Evolutionary conservation across 2,888 invertebrate genomes (phyloP), one percentile per base, ranked within the genome.

Genomic region (Orchesella flavescens): DNA sequence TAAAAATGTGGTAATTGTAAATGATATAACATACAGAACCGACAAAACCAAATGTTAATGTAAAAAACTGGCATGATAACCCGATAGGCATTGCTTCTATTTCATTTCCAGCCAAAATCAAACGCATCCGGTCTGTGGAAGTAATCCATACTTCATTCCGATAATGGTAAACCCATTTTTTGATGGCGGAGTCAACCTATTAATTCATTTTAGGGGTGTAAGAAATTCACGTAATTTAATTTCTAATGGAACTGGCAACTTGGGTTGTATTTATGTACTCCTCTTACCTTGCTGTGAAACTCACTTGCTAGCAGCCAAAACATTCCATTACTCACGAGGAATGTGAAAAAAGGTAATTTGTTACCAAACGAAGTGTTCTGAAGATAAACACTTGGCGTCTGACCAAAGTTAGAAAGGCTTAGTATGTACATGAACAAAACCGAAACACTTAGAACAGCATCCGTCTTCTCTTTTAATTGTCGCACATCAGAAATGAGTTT

Each of bases 351-450:
- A 3, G 44, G 34, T 10, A 66, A 13, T 43, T 66, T 66, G 15
- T 10, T n/a, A n/a, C 15, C 43, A 43, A 43, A 43, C 10, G 17
- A 7, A 5, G 21, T 43, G 2, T 66, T 3, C 15, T 24, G 24
- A 2, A 66, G 10, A 10, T 43, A 43, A 3, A 66, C 43, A 3
- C 4, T 9, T 17, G 65, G 65, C 15, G 44, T 66, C 43, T 66
- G 65, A 15, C 65, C 65, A 43, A 17, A 66, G 65, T 43, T 43
- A 1, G 65, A 66, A 4, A 66, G 10, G 44, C 65, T 66, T 17
- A 43, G 10, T 4, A 66, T 12, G 43, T 66, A 66, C 4, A 66
- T 3, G 17, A 24, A 34, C 4, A 66, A n/a, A 12, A 66, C 12
- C 3, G 34, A 43, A 43, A 12, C 7, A 4, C 17, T 17, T 4